Evolutionary conservation across 1,140 invertebrate species (phyloP).

Genomic region (Macrosteles quadrilineatus): DNA sequence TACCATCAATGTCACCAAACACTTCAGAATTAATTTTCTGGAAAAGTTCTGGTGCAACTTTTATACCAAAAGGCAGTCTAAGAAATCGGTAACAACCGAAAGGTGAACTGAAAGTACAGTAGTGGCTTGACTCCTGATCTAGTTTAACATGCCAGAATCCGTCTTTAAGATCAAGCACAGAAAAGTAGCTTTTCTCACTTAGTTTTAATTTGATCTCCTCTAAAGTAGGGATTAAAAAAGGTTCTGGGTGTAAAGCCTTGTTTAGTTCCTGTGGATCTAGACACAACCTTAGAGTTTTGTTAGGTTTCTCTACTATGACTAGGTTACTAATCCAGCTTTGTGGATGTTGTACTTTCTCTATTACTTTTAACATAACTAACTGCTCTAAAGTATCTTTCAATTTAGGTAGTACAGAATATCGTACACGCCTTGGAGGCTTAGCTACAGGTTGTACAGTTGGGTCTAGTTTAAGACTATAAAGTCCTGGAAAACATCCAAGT

Average conservation of each 20-base stretch:
- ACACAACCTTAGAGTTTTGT: too few species aligned
- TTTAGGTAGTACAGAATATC: background rate
- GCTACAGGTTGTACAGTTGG: background rate
- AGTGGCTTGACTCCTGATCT: slow-evolving; percentile 21
- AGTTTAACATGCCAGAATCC: too few species aligned
- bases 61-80: slow-evolving; percentile 37
- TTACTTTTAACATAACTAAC: background rate
- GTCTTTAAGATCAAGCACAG: too few species aligned
- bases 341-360: background rate
- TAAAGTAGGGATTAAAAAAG: too few species aligned
- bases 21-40: slow-evolving; percentile 45
- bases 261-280: too few species aligned
- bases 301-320: background rate
- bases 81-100: slow-evolving; percentile 32
- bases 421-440: background rate
- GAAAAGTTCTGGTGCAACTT: slow-evolving; percentile 33
- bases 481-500: background rate
- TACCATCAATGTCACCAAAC: slow-evolving; percentile 45
- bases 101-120: slow-evolving; percentile 38
- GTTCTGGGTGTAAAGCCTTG: too few species aligned
- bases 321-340: background rate
- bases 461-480: background rate
- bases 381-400: slow-evolving; percentile 25
- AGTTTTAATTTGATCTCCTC: slow-evolving; percentile 51
- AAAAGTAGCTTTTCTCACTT: slow-evolving; percentile 43